Evolutionary conservation across 2,113 vertebrate species (phyloP).

Genomic region (Labeo rohita): DNA sequence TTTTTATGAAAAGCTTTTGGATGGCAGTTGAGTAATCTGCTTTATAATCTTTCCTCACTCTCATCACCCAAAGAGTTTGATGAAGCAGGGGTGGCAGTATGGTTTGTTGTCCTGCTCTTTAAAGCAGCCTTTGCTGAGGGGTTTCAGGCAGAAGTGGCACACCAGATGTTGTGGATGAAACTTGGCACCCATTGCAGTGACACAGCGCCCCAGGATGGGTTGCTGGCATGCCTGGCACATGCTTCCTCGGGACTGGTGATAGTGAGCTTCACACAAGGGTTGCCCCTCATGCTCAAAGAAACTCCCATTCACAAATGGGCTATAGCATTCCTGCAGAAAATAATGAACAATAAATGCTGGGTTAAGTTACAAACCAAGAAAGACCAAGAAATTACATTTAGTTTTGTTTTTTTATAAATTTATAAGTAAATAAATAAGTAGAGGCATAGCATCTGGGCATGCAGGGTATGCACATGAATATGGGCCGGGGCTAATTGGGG

Average conservation of each 20-base stretch:
- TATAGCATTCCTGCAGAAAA: constrained; percentile 82
- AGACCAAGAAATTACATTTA: background rate
- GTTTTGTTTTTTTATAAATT: too few species aligned
- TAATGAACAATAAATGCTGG: background rate
- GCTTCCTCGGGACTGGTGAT: constrained; percentile 87
- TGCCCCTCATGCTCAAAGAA: constrained; percentile 91
- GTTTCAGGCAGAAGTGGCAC: constrained; percentile 90
- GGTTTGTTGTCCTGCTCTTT: constrained; percentile 91
- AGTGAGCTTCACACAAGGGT: constrained; percentile 89
- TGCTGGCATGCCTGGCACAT: constrained; percentile 89
- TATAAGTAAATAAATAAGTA: too few species aligned
- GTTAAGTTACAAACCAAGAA: background rate
- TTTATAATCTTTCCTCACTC: background rate
- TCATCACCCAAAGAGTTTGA: constrained; percentile 83
- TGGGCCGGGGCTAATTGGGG: too few species aligned
- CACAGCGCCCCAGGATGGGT: constrained; percentile 89
- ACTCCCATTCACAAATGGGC: constrained; percentile 87
- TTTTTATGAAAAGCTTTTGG: background rate
- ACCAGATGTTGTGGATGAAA: constrained; percentile 93
- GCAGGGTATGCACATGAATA: too few species aligned
- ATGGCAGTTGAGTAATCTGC: background rate
- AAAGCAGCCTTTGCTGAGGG: constrained; percentile 92
- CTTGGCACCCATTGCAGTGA: constrained; percentile 90
- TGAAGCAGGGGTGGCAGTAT: constrained; percentile 92
- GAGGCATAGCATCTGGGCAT: too few species aligned